Evolutionary conservation across 2,797 vertebrate genomes (phyloP), one percentile per base, ranked within the genome.

Genomic region (Ciconia nigra): DNA sequence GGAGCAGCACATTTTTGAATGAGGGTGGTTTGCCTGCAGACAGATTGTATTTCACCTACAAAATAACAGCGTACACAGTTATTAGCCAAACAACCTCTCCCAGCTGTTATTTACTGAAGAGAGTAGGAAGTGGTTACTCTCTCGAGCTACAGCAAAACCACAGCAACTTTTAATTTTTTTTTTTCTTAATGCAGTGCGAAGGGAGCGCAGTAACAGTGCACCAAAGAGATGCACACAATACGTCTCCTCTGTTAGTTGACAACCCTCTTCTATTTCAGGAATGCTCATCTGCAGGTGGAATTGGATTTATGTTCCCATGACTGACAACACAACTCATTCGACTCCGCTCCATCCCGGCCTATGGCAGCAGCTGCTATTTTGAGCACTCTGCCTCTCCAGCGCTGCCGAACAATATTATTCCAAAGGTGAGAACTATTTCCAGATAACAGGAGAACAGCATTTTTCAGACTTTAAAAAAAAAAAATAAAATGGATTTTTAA

Each of bases 301-400:
- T 95, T 78, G 96, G 96, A 94, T 96, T 93, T 87, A 11, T 82
- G 86, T 33, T 96, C 96, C 94, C 93, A 70, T 91, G 93, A 96
- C 92, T 94, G 95, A 94, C 93, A 96, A 61, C 90, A 73, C 91
- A 59, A 81, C 94, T 83, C 82, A 4, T 73, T 88, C n/a, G 13
- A 66, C 67, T 79, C 73, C 5, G 57, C 90, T 93, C 87, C 80
- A 88, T 5, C 87, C 91, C 1, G 52, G 84, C 93, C 95, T 44
- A 22, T 92, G 83, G 91, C 91, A 96, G 94, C 93, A 73, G 90
- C 69, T 96, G 92, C 95, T 97, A 94, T 96, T 96, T 88, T 90
- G 28, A 90, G 95, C 91, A 0, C 69, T 33, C 1, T 80, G 83
- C 51, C 65, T 81, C 90, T 57, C 90, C 88, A 62, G 58, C 4